Percentiles rank a stretch among this genome's conserved stretches.
phyloP scores from a whole-genome alignment of 2,797 vertebrate genomes.

The Hippocampus kuda region DNA sequence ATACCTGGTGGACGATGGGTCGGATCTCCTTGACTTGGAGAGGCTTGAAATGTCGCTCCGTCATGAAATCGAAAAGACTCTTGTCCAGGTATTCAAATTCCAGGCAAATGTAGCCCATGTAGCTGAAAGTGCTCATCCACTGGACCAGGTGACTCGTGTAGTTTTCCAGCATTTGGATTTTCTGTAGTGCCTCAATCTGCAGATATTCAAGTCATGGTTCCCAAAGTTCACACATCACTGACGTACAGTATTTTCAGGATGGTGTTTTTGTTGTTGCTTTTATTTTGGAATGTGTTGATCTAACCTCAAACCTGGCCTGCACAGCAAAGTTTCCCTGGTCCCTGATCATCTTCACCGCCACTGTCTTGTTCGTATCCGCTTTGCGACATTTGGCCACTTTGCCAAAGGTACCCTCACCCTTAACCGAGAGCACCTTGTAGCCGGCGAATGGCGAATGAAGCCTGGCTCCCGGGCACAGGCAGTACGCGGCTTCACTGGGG shows the following conservation, averaged over 20 bases:
- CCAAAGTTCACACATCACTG: background rate
- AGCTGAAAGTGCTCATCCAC: background rate
- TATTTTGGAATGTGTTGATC: too few species aligned
- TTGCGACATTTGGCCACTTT: conserved; percentile 7
- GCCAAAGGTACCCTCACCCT: conserved; percentile 8
- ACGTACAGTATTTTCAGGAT: too few species aligned
- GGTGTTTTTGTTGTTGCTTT: too few species aligned
- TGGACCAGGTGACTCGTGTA: background rate
- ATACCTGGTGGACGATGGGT: conserved; percentile 19
- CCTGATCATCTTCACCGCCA: conserved; percentile 15
- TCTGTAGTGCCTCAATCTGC: conserved; percentile 2
- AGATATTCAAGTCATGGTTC: background rate
- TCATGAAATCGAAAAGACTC: conserved; percentile 16
- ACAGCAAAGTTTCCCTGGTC: background rate
- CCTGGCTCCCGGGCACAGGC: background rate
- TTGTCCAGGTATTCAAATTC: conserved; percentile 23
- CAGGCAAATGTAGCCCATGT: conserved; percentile 7
- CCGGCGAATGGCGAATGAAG: background rate
- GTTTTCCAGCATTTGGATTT: conserved; percentile 1
- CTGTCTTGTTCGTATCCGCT: background rate
- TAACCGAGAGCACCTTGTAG: conserved; percentile 5
- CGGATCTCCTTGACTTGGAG: conserved; percentile 5
- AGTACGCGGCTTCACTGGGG: background rate
- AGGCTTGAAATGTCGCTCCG: background rate
- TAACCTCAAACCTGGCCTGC: conserved; percentile 3